Conservation (phyloP, 2,113 vertebrate species). For the Psilopogon haemacephalus region DNA sequence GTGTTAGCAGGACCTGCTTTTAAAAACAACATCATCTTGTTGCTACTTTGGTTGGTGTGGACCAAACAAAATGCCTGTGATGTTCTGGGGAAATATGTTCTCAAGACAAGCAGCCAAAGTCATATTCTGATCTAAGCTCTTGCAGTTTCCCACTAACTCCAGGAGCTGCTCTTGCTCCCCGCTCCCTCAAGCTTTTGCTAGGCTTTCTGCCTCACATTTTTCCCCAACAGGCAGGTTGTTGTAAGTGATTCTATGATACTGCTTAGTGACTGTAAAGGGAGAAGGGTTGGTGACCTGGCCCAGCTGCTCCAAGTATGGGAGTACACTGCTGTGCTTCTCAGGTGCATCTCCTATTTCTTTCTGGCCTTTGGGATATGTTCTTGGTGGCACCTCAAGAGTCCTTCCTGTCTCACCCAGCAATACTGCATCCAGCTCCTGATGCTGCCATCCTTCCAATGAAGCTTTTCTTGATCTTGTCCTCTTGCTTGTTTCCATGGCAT, state of each 20-base stretch:
- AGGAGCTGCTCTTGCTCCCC: neutral
- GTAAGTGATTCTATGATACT: neutral
- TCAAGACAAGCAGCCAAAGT: neutral
- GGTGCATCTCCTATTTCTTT: neutral
- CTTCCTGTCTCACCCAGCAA: neutral
- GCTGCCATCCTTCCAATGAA: neutral
- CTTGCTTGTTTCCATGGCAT: neutral
- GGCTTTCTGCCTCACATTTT: neutral
- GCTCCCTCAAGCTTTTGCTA: neutral
- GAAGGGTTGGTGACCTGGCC: neutral
- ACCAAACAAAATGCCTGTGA: neutral
- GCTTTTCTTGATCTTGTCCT: neutral
- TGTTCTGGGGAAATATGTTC: neutral
- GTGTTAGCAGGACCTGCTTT: neutral
- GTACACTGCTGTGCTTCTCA: neutral
- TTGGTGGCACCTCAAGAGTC: neutral
- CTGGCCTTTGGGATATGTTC: neutral
- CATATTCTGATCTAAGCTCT: neutral
- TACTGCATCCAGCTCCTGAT: neutral
- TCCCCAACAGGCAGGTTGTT: neutral
- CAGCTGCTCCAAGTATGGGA: neutral
- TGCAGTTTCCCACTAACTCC: neutral
- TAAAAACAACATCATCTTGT: slow-evolving; percentile 20
- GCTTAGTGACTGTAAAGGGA: slow-evolving; percentile 5
- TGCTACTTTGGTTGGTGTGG: neutral